Conservation (phyloP, 2,888 invertebrate genomes). For the Trichacis sp. region DNA sequence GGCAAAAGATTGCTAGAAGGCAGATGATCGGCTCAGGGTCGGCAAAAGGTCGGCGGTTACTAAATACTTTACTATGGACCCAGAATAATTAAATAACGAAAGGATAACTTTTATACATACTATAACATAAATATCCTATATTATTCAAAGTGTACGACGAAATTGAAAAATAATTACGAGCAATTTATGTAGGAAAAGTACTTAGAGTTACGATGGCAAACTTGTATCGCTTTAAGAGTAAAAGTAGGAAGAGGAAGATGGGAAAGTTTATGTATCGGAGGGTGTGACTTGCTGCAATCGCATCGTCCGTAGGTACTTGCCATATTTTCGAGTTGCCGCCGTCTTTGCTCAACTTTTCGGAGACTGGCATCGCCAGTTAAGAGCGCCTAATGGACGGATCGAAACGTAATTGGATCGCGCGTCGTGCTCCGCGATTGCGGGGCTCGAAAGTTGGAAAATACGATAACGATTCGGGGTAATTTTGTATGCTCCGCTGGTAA, state of each 20-base stretch:
- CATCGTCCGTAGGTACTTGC: conserved; percentile 47
- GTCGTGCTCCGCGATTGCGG: conserved; percentile 38
- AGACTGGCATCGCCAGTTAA: conserved; percentile 38
- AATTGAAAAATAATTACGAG: no score
- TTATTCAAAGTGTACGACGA: no score
- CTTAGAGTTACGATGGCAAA: neutral
- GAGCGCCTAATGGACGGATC: conserved; percentile 46
- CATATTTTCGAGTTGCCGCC: conserved; percentile 52
- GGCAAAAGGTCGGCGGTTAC: no score
- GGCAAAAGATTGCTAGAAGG: no score
- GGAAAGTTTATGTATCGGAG: conserved; percentile 26
- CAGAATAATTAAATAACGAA: no score
- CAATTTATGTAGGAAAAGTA: no score
- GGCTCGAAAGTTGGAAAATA: conserved; percentile 37
- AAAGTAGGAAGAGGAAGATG: conserved; percentile 10
- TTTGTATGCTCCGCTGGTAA: conserved; percentile 31
- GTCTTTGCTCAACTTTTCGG: conserved; percentile 40
- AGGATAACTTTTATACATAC: no score
- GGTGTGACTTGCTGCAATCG: conserved; percentile 50
- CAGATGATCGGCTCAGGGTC: no score
- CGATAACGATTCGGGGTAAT: conserved; percentile 34
- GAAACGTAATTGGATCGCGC: conserved; percentile 45
- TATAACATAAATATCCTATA: no score
- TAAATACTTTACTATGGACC: no score
- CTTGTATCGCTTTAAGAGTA: no score